phyloP scores from a whole-genome alignment of 2,113 vertebrate genomes.

The Thinocorus orbignyianus region DNA sequence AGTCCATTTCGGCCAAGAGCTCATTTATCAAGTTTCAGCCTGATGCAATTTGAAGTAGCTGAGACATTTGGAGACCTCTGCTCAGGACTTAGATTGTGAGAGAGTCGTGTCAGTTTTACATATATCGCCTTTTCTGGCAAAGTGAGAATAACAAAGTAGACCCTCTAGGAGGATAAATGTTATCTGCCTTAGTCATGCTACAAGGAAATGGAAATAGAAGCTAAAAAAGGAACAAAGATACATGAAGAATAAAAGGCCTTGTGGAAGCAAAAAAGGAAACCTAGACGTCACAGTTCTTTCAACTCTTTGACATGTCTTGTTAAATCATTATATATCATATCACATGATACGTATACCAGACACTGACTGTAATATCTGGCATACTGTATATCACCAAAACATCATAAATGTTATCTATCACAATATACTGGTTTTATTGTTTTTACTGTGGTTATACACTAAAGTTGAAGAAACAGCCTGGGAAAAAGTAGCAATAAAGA shows the following conservation, averaged over 20 bases:
- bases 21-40: not conserved
- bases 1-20: not conserved
- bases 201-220: not conserved
- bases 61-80: not conserved
- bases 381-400: not conserved
- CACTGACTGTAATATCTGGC: not conserved
- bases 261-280: not conserved
- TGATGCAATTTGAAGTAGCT: not conserved
- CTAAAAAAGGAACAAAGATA: not conserved
- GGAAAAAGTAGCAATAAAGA: not conserved
- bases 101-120: not conserved
- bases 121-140: not conserved
- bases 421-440: not conserved
- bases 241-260: not conserved
- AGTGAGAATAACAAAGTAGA: not conserved
- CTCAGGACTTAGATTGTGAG: not conserved
- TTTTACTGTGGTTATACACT: not conserved
- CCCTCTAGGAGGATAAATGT: not conserved
- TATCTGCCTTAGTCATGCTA: not conserved
- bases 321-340: not conserved
- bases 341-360: not conserved
- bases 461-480: not conserved
- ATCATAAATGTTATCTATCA: not conserved
- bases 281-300: not conserved
- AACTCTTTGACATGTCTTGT: not conserved